These are phyloP conservation scores for Alectura lathami DNA, from an alignment of 2,113 vertebrate genomes.

Conservation along the genomic window DNA sequence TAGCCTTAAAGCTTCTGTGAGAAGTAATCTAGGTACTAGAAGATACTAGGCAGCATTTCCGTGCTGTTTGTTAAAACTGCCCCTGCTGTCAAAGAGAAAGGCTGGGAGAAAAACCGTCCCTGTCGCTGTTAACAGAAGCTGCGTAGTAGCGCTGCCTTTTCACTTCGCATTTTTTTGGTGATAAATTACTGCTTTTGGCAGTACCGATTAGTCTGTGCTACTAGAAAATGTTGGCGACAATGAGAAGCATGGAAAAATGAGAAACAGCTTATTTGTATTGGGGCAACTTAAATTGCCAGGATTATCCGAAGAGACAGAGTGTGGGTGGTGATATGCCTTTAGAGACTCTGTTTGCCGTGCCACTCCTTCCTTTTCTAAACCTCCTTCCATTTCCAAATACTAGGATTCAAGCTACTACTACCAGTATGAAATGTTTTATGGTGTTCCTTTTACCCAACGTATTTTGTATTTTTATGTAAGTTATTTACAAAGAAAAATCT, in stretches of 20 bases:
- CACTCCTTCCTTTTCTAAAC: neutral
- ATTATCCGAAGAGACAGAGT: neutral
- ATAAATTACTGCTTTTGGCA: neutral
- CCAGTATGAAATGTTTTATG: neutral
- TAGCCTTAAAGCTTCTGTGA: neutral
- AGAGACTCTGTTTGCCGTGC: neutral
- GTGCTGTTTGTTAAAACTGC: neutral
- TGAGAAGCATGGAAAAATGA: neutral
- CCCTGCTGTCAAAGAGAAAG: neutral
- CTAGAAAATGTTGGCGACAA: neutral
- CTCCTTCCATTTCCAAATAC: neutral
- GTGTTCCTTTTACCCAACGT: neutral
- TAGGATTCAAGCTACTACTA: neutral
- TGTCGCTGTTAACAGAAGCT: neutral
- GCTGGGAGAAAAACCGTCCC: no score
- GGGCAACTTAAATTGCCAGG: neutral
- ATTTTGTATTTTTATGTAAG: neutral
- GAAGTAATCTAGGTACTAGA: no score
- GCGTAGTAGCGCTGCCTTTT: neutral
- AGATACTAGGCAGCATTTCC: neutral
- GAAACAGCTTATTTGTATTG: neutral
- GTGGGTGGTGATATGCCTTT: neutral
- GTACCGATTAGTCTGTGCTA: neutral
- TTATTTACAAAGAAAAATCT: slow-evolving; percentile 7
- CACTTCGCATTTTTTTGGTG: neutral